Conservation (phyloP, 2,888 invertebrate genomes). For the Eupithecia abbreviata region DNA sequence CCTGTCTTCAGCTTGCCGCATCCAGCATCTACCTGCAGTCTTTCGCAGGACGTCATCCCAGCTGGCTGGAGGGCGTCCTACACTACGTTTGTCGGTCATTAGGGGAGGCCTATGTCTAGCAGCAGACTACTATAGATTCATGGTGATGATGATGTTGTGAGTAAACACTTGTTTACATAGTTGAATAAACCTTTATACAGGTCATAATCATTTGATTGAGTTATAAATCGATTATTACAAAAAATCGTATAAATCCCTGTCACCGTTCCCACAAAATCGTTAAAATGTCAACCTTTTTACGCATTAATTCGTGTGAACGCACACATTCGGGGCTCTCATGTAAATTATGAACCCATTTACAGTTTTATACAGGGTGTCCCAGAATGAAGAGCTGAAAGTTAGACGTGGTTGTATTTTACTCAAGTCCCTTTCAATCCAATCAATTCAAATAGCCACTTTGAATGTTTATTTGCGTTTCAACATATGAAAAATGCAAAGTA, state of each 20-base stretch:
- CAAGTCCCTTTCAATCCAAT: background rate
- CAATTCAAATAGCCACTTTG: too few species aligned
- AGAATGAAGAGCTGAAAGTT: background rate
- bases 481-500: too few species aligned
- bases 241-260: slow-evolving; percentile 18
- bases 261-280: slow-evolving; percentile 30
- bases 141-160: background rate
- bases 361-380: slow-evolving; percentile 21
- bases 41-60: too few species aligned
- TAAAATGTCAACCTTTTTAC: slow-evolving; percentile 39
- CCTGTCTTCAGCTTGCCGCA: too few species aligned
- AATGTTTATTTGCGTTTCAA: too few species aligned
- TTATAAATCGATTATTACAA: slow-evolving; percentile 24
- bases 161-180: background rate
- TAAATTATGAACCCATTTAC: slow-evolving; percentile 31
- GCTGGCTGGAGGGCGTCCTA: too few species aligned
- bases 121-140: too few species aligned
- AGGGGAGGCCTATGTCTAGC: too few species aligned
- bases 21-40: too few species aligned
- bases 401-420: background rate
- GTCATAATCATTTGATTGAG: slow-evolving; percentile 13
- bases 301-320: slow-evolving; percentile 42
- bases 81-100: too few species aligned
- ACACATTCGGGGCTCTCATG: slow-evolving; percentile 33
- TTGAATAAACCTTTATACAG: slow-evolving; percentile 2